phyloP scores from a whole-genome alignment of 2,797 vertebrate species.

The Sciaenops ocellatus region DNA sequence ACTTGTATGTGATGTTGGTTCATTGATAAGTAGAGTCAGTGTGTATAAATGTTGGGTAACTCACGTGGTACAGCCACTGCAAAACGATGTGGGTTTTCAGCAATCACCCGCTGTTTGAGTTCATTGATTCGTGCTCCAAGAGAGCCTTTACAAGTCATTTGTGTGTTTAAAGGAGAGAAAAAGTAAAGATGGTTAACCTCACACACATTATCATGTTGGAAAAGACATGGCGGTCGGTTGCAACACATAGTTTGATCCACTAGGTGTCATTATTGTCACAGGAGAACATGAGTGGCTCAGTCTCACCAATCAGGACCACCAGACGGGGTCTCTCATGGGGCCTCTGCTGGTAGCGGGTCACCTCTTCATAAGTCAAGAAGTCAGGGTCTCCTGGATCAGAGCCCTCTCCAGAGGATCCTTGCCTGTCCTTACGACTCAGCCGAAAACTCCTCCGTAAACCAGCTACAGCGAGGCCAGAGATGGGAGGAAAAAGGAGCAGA shows the following conservation, averaged over 20 bases:
- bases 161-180: neutral
- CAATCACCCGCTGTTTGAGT: slow-evolving; percentile 95
- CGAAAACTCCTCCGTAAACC: slow-evolving; percentile 95
- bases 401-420: slow-evolving; percentile 81
- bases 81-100: slow-evolving; percentile 94
- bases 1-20: neutral
- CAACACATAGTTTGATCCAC: slow-evolving; percentile 36
- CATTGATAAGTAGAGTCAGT: too few relatives aligned
- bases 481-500: slow-evolving; percentile 13
- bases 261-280: slow-evolving; percentile 52
- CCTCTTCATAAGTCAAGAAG: slow-evolving; percentile 93
- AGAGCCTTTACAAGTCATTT: slow-evolving; percentile 84
- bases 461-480: slow-evolving; percentile 78
- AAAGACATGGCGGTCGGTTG: neutral
- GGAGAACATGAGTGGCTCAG: neutral
- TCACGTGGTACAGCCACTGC: slow-evolving; percentile 95
- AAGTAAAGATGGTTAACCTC: neutral
- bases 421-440: slow-evolving; percentile 92
- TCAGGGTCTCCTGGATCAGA: slow-evolving; percentile 82
- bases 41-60: slow-evolving; percentile 57
- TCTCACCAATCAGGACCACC: slow-evolving; percentile 94
- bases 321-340: slow-evolving; percentile 90
- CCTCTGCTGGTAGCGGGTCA: slow-evolving; percentile 92
- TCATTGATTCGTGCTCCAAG: slow-evolving; percentile 94
- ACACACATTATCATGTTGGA: neutral